Evolutionary conservation across 2,113 vertebrate genomes (phyloP).

Genomic region (Anolis sagrei): DNA sequence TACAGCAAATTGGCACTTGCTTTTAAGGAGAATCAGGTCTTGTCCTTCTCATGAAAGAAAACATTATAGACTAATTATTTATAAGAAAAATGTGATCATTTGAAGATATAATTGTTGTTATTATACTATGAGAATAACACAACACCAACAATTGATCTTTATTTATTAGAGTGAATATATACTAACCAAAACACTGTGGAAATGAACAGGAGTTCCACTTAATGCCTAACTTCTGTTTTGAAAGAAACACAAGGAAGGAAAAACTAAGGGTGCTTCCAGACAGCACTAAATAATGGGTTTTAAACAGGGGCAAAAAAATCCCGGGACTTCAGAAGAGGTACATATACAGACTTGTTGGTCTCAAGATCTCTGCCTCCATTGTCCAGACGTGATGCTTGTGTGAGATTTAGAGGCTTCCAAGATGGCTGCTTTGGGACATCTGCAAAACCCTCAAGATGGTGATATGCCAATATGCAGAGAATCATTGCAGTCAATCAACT

Average conservation of each 20-base stretch:
- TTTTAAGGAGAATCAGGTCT: conserved; percentile 17
- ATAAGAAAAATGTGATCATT: not conserved
- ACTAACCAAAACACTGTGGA: not conserved
- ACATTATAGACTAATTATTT: not conserved
- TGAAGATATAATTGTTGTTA: not conserved
- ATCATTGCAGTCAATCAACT: too few species aligned
- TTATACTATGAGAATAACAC: not conserved
- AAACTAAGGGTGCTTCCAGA: too few species aligned
- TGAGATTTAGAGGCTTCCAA: too few species aligned
- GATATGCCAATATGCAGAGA: too few species aligned
- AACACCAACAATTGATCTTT: not conserved
- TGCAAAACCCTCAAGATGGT: too few species aligned
- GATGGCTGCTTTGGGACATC: too few species aligned
- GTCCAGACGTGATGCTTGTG: too few species aligned
- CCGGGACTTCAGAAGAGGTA: too few species aligned
- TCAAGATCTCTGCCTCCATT: too few species aligned
- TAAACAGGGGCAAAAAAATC: too few species aligned
- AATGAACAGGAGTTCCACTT: not conserved
- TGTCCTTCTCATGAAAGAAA: conserved; percentile 9
- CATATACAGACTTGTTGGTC: too few species aligned
- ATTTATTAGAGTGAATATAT: not conserved
- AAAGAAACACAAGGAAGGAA: not conserved
- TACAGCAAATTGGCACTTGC: conserved; percentile 22
- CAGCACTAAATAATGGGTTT: too few species aligned
- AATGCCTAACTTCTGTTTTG: not conserved